Conservation (phyloP, 2,797 vertebrate species). For the Phataginus tricuspis region DNA sequence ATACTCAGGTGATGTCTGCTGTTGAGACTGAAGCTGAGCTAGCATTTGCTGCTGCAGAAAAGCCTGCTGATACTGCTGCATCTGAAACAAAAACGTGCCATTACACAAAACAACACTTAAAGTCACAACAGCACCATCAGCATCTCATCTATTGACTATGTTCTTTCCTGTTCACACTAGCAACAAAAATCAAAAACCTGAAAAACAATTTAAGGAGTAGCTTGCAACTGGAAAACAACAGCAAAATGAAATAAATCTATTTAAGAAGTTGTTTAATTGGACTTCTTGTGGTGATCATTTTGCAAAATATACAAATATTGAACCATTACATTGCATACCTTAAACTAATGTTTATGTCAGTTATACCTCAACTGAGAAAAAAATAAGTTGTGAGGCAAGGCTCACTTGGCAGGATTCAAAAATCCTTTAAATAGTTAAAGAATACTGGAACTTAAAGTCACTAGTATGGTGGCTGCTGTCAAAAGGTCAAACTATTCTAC, state of each 20-base stretch:
- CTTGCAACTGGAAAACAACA: neutral
- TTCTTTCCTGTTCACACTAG: neutral
- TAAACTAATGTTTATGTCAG: neutral
- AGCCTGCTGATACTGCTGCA: slow-evolving; percentile 96
- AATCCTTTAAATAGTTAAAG: slow-evolving; percentile 46
- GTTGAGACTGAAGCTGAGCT: slow-evolving; percentile 86
- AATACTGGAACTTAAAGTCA: neutral
- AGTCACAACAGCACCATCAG: neutral
- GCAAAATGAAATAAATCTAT: neutral
- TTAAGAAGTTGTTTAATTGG: neutral
- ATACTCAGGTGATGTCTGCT: slow-evolving; percentile 88
- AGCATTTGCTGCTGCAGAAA: slow-evolving; percentile 91
- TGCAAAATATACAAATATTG: neutral
- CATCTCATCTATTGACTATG: neutral
- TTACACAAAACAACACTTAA: fast-evolving
- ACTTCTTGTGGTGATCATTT: neutral
- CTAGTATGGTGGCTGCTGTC: neutral
- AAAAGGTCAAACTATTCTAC: neutral
- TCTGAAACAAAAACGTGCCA: slow-evolving; percentile 82
- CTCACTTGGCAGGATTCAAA: slow-evolving; percentile 1
- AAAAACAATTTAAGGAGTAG: neutral
- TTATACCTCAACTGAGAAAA: neutral
- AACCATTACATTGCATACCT: neutral
- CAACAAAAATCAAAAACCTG: neutral
- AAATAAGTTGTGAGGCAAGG: neutral